phyloP scores from a whole-genome alignment of 1,140 invertebrate species.

The Pantala flavescens region DNA sequence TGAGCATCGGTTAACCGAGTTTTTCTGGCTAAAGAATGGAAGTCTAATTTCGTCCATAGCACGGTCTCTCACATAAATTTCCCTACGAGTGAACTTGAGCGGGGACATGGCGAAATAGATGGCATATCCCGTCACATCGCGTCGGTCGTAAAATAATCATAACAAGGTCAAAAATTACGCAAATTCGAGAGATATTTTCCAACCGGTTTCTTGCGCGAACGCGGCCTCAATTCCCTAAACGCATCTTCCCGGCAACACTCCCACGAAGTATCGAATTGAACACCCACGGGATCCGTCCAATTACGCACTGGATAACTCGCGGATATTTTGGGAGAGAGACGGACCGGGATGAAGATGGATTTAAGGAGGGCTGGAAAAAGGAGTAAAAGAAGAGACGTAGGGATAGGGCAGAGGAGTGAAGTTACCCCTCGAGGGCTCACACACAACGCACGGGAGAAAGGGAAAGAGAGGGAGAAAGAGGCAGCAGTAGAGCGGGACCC shows the following conservation, averaged over 20 bases:
- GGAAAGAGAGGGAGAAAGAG: neutral
- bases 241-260: neutral
- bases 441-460: neutral
- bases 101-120: too few relatives aligned
- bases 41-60: too few relatives aligned
- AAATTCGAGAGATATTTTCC: too few relatives aligned
- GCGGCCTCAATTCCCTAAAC: neutral
- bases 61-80: too few relatives aligned
- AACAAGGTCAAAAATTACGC: too few relatives aligned
- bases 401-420: neutral
- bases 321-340: neutral
- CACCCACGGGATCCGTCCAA: neutral
- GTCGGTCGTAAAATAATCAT: too few relatives aligned
- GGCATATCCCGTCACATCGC: too few relatives aligned
- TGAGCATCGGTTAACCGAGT: too few relatives aligned
- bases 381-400: neutral
- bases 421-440: neutral
- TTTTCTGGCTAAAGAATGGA: too few relatives aligned
- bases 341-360: neutral
- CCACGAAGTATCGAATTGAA: too few relatives aligned
- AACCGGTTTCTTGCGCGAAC: too few relatives aligned
- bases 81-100: too few relatives aligned
- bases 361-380: neutral
- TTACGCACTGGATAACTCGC: neutral
- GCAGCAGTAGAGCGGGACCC: neutral